Evolutionary conservation across 2,113 vertebrate species (phyloP).

Genomic region (Pelusios castaneus): DNA sequence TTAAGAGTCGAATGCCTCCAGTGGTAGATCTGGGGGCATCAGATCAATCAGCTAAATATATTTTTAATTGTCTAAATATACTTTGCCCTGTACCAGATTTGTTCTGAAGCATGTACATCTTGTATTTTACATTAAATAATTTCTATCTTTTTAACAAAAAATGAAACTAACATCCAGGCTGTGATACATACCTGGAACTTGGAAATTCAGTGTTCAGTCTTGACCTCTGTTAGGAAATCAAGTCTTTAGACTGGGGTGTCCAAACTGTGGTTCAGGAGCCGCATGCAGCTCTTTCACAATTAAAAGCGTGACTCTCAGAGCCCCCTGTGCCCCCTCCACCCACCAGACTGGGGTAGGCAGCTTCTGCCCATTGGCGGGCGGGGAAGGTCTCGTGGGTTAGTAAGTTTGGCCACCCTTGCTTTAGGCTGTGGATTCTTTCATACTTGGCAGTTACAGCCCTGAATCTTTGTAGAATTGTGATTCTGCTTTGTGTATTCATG

Average conservation of each 20-base stretch:
- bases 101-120: conserved; percentile 39
- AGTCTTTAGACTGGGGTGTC: neutral
- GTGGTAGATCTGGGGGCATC: neutral
- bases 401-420: too few species aligned
- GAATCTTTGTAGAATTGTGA: neutral
- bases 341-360: too few species aligned
- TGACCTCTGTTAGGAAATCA: neutral
- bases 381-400: too few species aligned
- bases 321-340: too few species aligned
- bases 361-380: too few species aligned
- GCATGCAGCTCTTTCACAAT: too few species aligned
- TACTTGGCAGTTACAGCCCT: neutral
- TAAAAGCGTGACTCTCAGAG: too few species aligned
- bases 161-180: neutral
- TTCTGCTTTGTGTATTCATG: neutral
- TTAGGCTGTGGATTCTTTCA: neutral
- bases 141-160: rapidly evolving
- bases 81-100: conserved; percentile 12
- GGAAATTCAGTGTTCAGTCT: neutral
- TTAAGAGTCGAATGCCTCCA: conserved; percentile 15
- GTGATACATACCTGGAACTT: neutral
- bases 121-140: neutral
- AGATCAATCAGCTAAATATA: neutral
- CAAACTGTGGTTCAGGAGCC: too few species aligned
- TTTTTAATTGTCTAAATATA: neutral